These are phyloP conservation scores for Stigmatopora argus DNA, from an alignment of 2,113 vertebrate species.

Conservation along the genomic window DNA sequence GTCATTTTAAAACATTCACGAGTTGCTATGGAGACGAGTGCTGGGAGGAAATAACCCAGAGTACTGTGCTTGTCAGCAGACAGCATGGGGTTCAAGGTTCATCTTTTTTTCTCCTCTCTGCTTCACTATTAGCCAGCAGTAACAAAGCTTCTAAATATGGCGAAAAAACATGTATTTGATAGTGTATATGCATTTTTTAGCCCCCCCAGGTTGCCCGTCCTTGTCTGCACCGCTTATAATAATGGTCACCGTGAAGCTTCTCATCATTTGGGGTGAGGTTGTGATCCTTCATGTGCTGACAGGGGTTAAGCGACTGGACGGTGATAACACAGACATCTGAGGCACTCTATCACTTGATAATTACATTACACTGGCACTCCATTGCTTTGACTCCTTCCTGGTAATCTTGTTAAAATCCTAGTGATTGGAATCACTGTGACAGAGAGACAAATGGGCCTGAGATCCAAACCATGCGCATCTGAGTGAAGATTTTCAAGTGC, in stretches of 20 bases:
- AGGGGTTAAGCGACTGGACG: conserved; percentile 65
- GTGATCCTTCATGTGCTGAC: conserved; percentile 59
- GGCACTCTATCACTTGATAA: conserved; percentile 69
- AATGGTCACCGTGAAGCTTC: background rate
- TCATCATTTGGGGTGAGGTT: conserved; percentile 6
- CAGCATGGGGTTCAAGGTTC: conserved; percentile 19
- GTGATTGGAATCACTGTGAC: conserved; percentile 62
- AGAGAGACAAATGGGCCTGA: conserved; percentile 47
- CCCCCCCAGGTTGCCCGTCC: background rate
- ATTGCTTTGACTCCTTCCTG: conserved; percentile 58
- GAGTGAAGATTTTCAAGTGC: conserved; percentile 32
- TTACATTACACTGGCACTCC: conserved; percentile 62
- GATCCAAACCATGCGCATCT: conserved; percentile 21
- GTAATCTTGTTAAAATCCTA: conserved; percentile 67
- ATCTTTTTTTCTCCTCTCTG: background rate
- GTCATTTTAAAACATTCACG: conserved; percentile 47
- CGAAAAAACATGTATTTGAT: background rate
- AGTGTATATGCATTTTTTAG: background rate
- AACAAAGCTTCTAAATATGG: background rate
- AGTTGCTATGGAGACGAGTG: conserved; percentile 68
- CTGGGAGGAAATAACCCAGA: conserved; percentile 50
- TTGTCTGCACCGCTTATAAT: background rate
- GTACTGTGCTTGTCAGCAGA: conserved; percentile 54
- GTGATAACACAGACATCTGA: conserved; percentile 64
- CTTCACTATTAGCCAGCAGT: background rate